Evolutionary conservation across 2,888 invertebrate genomes (phyloP), one percentile per base, ranked within the genome.

Genomic region (Phortica magna): DNA sequence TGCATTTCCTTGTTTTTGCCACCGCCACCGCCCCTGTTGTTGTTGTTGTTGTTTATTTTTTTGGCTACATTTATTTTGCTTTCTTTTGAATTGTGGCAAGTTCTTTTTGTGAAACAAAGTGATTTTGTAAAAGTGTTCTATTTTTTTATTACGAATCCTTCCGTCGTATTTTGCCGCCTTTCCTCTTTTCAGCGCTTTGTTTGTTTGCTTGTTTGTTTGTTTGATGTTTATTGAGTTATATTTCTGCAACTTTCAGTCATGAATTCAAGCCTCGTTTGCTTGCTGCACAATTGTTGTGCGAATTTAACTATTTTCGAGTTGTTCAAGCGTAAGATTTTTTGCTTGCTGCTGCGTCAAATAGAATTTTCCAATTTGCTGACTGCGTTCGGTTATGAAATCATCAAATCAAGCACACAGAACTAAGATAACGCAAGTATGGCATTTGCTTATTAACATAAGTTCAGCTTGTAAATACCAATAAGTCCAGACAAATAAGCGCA

Each of bases 401-500:
- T 17, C 59, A 65, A 65, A 65, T 61, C 31, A 22, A 65, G 17
- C 17, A 17, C n/a, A n/a, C 59, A 65, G n/a, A 64, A 59, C 57
- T 61, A 61, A 17, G 4, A 14, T 1, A 17, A 73, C 10, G 17
- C 42, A 22, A 31, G 31, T 19, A 14, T 17, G 17, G 42, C 68
- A 65, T 65, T 65, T 41, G 41, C 42, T 65, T 65, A 65, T 68
- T 68, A 43, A 43, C 39, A 42, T 68, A 12, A 41, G 41, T 59
- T 73, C 22, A 55, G 5, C 17, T 68, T 43, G n/a, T 43, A 7
- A 48, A 86, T 79, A 78, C 79, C 77, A 76, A 79, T 80, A 80
- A 81, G n/a, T 76, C 79, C 74, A 88, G 82, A 84, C 86, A 83
- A 88, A 85, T 85, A 85, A 82, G 81, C 82, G 77, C 81, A 83